Percentiles rank a stretch among this genome's conserved stretches.
These are phyloP conservation scores for Neosilurus mollespiculum DNA, from an alignment of 2,797 vertebrate genomes.

Conservation along the genomic window DNA sequence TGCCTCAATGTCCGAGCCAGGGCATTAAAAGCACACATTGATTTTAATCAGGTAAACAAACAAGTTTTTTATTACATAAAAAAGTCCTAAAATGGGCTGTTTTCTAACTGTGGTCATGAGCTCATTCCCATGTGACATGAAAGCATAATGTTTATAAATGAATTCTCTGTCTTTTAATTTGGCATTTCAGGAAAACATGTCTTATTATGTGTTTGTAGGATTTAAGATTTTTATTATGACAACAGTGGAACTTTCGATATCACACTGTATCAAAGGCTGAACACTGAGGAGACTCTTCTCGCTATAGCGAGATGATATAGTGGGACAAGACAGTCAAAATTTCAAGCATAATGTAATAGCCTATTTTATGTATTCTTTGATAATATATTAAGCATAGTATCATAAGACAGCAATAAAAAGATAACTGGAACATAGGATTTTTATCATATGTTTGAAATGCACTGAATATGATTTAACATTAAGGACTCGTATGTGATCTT, in stretches of 20 bases:
- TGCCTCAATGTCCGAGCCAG: background rate
- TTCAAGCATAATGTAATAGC: no score
- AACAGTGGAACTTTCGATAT: background rate
- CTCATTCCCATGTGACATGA: conserved; percentile 20
- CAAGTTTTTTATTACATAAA: background rate
- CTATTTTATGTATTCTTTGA: no score
- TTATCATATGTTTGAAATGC: no score
- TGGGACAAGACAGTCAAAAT: no score
- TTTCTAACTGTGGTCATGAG: conserved; percentile 27
- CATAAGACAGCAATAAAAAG: no score
- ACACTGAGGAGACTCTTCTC: background rate
- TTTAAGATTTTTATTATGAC: background rate
- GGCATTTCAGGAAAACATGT: background rate
- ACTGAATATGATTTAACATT: no score
- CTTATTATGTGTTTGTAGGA: background rate
- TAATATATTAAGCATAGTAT: no score
- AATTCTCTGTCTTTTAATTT: background rate
- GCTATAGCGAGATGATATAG: no score
- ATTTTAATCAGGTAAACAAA: conserved; percentile 22
- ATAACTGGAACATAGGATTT: no score
- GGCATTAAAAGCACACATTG: conserved; percentile 15
- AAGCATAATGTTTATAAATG: conserved; percentile 12
- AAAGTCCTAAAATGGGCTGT: conserved; percentile 14
- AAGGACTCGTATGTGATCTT: no score
- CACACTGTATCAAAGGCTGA: background rate